Percentiles rank a stretch among this genome's conserved stretches.
These are phyloP conservation scores for Eupithecia inturbata DNA, from an alignment of 2,888 invertebrate genomes.

Conservation along the genomic window DNA sequence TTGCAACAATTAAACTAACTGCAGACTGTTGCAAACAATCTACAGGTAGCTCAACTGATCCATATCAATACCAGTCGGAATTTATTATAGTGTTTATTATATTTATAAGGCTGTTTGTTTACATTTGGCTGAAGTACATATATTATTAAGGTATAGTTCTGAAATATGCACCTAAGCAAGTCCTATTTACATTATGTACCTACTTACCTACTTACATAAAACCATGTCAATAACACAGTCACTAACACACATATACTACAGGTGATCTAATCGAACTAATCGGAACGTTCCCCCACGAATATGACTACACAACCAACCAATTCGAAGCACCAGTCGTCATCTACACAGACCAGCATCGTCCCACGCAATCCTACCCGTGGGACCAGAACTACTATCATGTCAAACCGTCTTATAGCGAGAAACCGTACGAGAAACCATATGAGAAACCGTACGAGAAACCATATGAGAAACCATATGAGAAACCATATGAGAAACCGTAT, in stretches of 20 bases:
- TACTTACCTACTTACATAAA: not conserved
- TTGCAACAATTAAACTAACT: too few species aligned
- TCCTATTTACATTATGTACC: too few species aligned
- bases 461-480: slow-evolving; percentile 45
- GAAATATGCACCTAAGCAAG: too few species aligned
- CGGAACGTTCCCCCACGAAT: slow-evolving; percentile 80
- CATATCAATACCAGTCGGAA: too few species aligned
- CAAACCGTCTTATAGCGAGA: slow-evolving; percentile 77
- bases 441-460: slow-evolving; percentile 59
- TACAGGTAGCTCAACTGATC: too few species aligned
- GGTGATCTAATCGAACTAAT: slow-evolving; percentile 82
- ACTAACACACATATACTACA: slow-evolving; percentile 53
- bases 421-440: slow-evolving; percentile 40
- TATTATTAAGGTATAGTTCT: too few species aligned
- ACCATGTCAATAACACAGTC: slow-evolving; percentile 6
- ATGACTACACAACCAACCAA: slow-evolving; percentile 76
- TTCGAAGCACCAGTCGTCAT: slow-evolving; percentile 79
- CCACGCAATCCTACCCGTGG: slow-evolving; percentile 69
- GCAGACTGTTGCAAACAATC: too few species aligned
- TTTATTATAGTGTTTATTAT: too few species aligned
- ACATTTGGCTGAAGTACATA: too few species aligned
- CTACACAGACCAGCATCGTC: slow-evolving; percentile 74
- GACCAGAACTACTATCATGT: slow-evolving; percentile 71
- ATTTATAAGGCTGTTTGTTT: too few species aligned
- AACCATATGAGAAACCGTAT: slow-evolving; percentile 48